Evolutionary conservation across 2,113 vertebrate species (phyloP).

Genomic region (Actinemys pallida): DNA sequence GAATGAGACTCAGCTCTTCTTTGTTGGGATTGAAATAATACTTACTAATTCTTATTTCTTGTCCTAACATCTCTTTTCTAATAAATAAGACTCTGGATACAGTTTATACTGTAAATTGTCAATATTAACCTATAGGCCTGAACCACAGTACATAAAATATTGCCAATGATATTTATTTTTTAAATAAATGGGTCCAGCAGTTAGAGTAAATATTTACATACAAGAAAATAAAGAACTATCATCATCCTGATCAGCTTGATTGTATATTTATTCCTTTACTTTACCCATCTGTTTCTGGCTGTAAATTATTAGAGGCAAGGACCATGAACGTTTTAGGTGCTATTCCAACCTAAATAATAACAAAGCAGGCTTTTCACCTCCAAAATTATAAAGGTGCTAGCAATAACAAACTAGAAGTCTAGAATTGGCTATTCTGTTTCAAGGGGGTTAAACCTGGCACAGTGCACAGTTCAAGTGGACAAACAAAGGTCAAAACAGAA

Average conservation of each 20-base stretch:
- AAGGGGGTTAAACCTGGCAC: neutral
- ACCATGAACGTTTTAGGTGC: neutral
- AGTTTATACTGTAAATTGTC: neutral
- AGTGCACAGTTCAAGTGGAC: neutral
- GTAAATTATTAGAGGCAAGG: neutral
- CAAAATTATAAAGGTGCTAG: neutral
- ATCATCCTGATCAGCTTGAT: neutral
- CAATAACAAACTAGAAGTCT: neutral
- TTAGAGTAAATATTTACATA: neutral
- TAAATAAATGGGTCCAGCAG: neutral
- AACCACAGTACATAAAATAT: neutral
- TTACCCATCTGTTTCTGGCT: neutral
- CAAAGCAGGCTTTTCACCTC: accelerated
- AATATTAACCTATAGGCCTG: neutral
- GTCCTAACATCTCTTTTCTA: neutral
- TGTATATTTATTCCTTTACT: neutral
- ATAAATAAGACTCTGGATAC: neutral
- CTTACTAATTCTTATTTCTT: neutral
- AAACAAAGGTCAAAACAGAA: accelerated
- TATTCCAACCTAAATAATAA: neutral
- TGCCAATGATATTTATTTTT: neutral
- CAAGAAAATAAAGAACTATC: neutral
- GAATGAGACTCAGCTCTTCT: neutral
- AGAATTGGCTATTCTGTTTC: neutral
- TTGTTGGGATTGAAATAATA: neutral